These are phyloP conservation scores for Abrostola triplasia DNA, from an alignment of 2,888 invertebrate species.

Conservation along the genomic window DNA sequence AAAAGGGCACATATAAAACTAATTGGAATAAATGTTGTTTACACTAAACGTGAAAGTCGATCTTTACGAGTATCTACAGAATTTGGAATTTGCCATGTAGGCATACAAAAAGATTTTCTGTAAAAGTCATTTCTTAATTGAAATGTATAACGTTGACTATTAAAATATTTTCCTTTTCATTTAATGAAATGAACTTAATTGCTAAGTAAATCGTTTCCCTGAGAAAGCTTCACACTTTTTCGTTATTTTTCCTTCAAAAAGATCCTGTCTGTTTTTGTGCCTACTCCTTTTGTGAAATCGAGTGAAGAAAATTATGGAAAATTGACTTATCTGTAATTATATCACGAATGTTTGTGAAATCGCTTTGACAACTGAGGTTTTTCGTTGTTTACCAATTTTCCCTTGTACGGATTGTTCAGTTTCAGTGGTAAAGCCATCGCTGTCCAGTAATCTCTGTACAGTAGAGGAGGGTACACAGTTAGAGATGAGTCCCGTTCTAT, in stretches of 20 bases:
- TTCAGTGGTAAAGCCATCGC: background rate
- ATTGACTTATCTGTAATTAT: conserved; percentile 30
- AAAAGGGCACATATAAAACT: no score
- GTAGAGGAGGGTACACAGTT: background rate
- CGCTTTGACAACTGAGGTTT: background rate
- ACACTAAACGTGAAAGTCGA: background rate
- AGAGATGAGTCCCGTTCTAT: background rate
- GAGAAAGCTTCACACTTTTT: conserved; percentile 30
- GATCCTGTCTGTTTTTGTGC: conserved; percentile 18
- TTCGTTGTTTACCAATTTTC: background rate
- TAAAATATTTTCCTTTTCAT: conserved; percentile 47
- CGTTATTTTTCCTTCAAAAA: conserved; percentile 27
- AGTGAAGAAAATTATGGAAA: conserved; percentile 33
- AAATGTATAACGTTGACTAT: conserved; percentile 36
- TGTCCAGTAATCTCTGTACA: background rate
- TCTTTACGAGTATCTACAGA: background rate
- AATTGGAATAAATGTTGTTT: background rate
- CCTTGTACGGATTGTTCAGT: background rate
- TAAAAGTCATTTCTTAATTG: conserved; percentile 38
- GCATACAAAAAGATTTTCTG: conserved; percentile 46
- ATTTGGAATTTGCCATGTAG: background rate
- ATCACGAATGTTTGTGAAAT: conserved; percentile 6
- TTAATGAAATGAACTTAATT: conserved; percentile 49
- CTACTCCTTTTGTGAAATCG: conserved; percentile 38
- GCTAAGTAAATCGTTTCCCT: conserved; percentile 38